Percentiles rank a stretch among this genome's conserved stretches.
Evolutionary conservation across 2,888 invertebrate genomes (phyloP).

Genomic region (Exocentrus adspersus): DNA sequence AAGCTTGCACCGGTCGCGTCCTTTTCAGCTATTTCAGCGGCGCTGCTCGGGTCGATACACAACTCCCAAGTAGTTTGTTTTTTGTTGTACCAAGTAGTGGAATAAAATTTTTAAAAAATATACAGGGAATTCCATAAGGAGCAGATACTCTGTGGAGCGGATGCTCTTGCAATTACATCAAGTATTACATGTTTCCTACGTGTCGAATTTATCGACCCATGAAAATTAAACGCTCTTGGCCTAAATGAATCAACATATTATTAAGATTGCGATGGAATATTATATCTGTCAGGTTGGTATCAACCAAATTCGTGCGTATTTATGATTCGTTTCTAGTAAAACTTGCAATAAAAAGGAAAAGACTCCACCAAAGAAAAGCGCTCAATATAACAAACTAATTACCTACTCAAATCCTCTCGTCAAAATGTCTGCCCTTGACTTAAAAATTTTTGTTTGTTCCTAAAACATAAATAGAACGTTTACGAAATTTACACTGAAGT

Average conservation of each 20-base stretch:
- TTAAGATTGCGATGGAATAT: not conserved
- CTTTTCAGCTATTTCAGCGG: not conserved
- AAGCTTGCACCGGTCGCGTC: slow-evolving; percentile 9
- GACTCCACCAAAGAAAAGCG: not conserved
- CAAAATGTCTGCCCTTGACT: not conserved
- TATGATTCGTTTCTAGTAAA: not conserved
- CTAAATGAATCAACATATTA: not conserved
- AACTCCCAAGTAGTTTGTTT: not conserved
- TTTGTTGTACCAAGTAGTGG: not conserved
- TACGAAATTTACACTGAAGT: not conserved
- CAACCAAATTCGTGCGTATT: not conserved
- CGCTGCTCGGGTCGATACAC: slow-evolving; percentile 18
- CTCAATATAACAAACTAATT: not conserved
- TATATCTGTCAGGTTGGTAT: not conserved
- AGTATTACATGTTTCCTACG: not conserved
- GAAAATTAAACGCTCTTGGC: not conserved
- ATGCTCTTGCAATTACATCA: too few species aligned
- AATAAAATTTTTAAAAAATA: not conserved
- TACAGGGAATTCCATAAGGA: not conserved
- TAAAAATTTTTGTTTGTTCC: not conserved
- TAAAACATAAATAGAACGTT: not conserved
- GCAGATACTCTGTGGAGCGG: not conserved
- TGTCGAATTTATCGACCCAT: not conserved
- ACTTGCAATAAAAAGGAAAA: not conserved
- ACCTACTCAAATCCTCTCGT: too few species aligned